A percentile compares a stretch with the other conserved stretches of the same genome.
phyloP scores from a whole-genome alignment of 2,113 vertebrate species.

The Ramphastos sulfuratus region DNA sequence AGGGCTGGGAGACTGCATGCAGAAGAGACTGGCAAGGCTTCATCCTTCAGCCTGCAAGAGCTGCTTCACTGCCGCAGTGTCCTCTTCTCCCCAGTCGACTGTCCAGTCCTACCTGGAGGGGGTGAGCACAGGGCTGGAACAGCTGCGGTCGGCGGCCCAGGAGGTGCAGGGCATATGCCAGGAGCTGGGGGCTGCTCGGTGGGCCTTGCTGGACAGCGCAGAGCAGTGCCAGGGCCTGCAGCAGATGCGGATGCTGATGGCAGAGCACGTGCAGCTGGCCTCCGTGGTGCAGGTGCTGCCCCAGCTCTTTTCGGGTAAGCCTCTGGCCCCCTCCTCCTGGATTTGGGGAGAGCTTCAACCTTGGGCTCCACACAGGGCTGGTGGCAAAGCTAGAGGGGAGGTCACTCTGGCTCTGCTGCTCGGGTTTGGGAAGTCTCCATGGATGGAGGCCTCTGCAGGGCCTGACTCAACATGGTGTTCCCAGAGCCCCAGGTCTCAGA shows the following conservation, averaged over 20 bases:
- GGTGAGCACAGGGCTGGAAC: conserved; percentile 85
- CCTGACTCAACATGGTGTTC: background rate
- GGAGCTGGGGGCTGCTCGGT: conserved; percentile 75
- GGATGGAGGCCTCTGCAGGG: background rate
- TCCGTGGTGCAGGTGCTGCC: conserved; percentile 88
- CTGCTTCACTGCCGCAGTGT: background rate
- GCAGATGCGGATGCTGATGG: conserved; percentile 76
- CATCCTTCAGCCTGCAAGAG: background rate
- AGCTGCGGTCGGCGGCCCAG: conserved; percentile 80
- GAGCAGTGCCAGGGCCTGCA: conserved; percentile 73
- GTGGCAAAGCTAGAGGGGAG: background rate
- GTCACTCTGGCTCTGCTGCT: fast-evolving
- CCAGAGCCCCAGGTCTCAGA: background rate
- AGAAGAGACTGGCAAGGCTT: background rate
- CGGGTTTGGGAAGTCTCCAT: background rate
- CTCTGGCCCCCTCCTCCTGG: fast-evolving
- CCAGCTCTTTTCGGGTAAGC: conserved; percentile 87
- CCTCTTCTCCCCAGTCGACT: conserved; percentile 80
- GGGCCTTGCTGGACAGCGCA: conserved; percentile 72
- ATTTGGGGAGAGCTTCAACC: background rate
- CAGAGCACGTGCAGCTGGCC: conserved; percentile 83
- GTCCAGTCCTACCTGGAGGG: conserved; percentile 95
- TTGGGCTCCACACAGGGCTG: fast-evolving
- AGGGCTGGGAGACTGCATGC: background rate
- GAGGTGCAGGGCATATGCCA: conserved; percentile 77